These are phyloP conservation scores for Abramis brama DNA, from an alignment of 2,113 vertebrate genomes.

Conservation along the genomic window DNA sequence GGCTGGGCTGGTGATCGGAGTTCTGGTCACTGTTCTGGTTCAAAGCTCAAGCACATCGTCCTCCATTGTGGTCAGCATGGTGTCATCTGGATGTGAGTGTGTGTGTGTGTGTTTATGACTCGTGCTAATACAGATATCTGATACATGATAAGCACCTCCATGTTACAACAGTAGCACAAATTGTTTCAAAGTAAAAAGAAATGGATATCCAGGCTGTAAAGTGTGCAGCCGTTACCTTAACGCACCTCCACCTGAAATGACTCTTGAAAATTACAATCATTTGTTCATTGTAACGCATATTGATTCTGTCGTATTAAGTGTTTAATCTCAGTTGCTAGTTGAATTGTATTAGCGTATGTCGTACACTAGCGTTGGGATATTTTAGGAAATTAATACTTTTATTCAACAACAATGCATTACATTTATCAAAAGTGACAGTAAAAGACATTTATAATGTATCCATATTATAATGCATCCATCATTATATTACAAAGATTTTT, in stretches of 20 bases:
- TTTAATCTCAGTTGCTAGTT: too few species aligned
- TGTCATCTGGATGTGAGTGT: conserved; percentile 89
- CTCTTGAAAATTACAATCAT: background rate
- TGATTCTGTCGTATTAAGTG: too few species aligned
- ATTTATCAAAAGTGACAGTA: background rate
- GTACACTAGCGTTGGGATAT: background rate
- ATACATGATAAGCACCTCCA: background rate
- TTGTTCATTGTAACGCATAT: too few species aligned
- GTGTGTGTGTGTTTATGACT: background rate
- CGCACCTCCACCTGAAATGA: background rate
- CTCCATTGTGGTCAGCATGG: conserved; percentile 98
- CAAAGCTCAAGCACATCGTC: conserved; percentile 97
- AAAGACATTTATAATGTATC: background rate
- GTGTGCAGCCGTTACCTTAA: background rate
- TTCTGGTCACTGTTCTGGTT: conserved; percentile 93
- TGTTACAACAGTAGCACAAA: background rate
- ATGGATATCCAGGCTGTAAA: background rate
- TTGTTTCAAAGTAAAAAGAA: background rate
- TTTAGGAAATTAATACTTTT: background rate
- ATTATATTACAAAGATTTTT: too few species aligned
- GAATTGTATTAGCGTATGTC: too few species aligned
- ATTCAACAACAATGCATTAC: background rate
- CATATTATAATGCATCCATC: background rate
- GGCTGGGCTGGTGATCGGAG: conserved; percentile 90
- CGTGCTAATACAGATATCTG: conserved; percentile 5